Evolutionary conservation across 1,140 invertebrate genomes (phyloP).

Genomic region (Branchinecta lindahli): DNA sequence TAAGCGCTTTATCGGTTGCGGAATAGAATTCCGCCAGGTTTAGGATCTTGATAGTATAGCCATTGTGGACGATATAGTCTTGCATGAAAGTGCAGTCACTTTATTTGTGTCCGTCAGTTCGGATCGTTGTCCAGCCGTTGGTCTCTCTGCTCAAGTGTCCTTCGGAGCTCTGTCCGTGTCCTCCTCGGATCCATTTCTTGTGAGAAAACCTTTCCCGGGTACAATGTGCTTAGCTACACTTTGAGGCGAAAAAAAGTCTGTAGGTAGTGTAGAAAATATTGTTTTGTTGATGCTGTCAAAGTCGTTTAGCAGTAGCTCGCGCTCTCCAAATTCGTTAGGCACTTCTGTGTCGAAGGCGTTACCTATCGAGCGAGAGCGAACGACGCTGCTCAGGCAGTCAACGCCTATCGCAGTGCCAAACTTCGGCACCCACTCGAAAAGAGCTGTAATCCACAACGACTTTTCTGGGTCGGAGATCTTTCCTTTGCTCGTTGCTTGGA

Average conservation of each 20-base stretch:
- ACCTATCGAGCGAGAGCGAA: background rate
- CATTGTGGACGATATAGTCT: too few relatives aligned
- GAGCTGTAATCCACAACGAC: background rate
- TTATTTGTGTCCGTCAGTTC: too few relatives aligned
- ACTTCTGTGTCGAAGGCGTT: background rate
- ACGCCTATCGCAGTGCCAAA: background rate
- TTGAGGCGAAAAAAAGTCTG: background rate
- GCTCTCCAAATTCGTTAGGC: background rate
- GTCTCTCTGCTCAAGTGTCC: too few relatives aligned
- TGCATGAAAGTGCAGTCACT: too few relatives aligned
- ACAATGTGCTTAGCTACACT: too few relatives aligned
- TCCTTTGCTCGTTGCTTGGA: background rate
- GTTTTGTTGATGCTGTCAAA: background rate
- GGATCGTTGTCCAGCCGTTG: too few relatives aligned
- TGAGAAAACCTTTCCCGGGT: too few relatives aligned
- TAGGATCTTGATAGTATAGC: too few relatives aligned
- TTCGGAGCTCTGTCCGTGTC: too few relatives aligned
- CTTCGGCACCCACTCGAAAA: background rate
- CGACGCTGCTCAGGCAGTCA: background rate
- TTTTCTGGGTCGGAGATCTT: background rate
- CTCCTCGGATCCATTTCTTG: too few relatives aligned
- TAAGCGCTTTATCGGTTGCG: too few relatives aligned
- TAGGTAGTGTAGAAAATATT: background rate
- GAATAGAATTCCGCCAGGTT: too few relatives aligned
- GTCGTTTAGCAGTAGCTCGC: background rate